Percentiles rank a stretch among this genome's conserved stretches.
Evolutionary conservation across 2,797 vertebrate species (phyloP).

Genomic region (Sarcophilus harrisii): DNA sequence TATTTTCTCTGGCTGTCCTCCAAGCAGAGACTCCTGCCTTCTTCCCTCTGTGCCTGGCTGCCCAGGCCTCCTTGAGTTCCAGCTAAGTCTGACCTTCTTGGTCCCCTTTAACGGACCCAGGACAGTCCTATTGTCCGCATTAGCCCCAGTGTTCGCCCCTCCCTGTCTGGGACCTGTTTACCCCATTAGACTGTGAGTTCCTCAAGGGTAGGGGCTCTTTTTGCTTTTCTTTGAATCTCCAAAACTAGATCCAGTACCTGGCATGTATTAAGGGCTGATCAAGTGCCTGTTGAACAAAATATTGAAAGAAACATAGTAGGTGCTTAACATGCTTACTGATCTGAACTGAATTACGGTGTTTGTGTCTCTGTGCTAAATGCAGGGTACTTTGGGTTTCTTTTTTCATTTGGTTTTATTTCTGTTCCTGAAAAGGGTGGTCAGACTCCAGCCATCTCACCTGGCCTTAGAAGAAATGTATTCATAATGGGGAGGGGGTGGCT

Average conservation of each 20-base stretch:
- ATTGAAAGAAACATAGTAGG: not conserved
- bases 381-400: not conserved
- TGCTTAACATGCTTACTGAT: no score
- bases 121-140: no score
- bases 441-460: not conserved
- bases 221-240: no score
- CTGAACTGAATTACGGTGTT: not conserved
- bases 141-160: not conserved
- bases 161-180: not conserved
- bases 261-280: not conserved
- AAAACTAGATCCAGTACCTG: not conserved
- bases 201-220: not conserved
- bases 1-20: no score
- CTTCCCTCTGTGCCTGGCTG: no score
- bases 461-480: slow-evolving; percentile 2
- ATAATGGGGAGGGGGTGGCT: not conserved
- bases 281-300: not conserved
- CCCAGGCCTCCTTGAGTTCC: not conserved
- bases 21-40: not conserved
- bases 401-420: not conserved
- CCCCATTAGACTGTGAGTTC: not conserved
- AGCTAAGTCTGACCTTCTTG: not conserved
- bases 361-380: not conserved
- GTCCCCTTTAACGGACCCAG: not conserved
- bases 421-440: not conserved